Evolutionary conservation across 2,888 invertebrate genomes (phyloP).

Genomic region (Brenthis daphne): DNA sequence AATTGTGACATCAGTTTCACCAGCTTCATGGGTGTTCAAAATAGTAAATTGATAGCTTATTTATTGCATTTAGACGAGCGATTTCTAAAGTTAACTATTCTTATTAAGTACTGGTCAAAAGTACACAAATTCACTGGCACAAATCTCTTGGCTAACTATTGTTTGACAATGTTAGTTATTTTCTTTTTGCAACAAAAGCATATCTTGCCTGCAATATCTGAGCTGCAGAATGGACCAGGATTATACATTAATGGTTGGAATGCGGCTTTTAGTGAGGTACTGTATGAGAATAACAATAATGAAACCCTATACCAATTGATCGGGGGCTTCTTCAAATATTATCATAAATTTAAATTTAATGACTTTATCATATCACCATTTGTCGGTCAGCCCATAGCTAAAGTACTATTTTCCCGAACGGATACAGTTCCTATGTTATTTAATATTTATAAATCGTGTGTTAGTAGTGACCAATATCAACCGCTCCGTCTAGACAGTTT

Average conservation of each 20-base stretch:
- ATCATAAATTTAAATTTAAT: slow-evolving; percentile 46
- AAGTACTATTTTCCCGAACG: slow-evolving; percentile 34
- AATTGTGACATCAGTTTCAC: slow-evolving; percentile 88
- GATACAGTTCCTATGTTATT: slow-evolving; percentile 41
- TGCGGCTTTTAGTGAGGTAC: slow-evolving; percentile 72
- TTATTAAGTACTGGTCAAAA: slow-evolving; percentile 90
- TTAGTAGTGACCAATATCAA: neutral
- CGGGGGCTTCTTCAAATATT: slow-evolving; percentile 53
- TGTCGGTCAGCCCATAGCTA: slow-evolving; percentile 41
- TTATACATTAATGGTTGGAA: slow-evolving; percentile 81
- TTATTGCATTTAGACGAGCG: slow-evolving; percentile 80
- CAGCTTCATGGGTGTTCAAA: slow-evolving; percentile 85
- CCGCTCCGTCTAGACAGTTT: slow-evolving; percentile 37
- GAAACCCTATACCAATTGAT: slow-evolving; percentile 47
- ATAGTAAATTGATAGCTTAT: slow-evolving; percentile 84
- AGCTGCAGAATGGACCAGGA: slow-evolving; percentile 62
- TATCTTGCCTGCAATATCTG: slow-evolving; percentile 79
- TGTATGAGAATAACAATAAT: slow-evolving; percentile 22
- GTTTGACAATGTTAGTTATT: slow-evolving; percentile 84
- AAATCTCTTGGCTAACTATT: slow-evolving; percentile 83
- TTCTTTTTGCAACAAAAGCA: slow-evolving; percentile 86
- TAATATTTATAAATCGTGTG: slow-evolving; percentile 42
- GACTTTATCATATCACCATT: slow-evolving; percentile 45
- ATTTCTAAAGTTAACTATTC: slow-evolving; percentile 81
- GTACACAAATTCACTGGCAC: slow-evolving; percentile 78